A percentile compares a stretch with the other conserved stretches of the same genome.
These are phyloP conservation scores for Tachina grossa DNA, from an alignment of 2,888 invertebrate species.

Conservation along the genomic window DNA sequence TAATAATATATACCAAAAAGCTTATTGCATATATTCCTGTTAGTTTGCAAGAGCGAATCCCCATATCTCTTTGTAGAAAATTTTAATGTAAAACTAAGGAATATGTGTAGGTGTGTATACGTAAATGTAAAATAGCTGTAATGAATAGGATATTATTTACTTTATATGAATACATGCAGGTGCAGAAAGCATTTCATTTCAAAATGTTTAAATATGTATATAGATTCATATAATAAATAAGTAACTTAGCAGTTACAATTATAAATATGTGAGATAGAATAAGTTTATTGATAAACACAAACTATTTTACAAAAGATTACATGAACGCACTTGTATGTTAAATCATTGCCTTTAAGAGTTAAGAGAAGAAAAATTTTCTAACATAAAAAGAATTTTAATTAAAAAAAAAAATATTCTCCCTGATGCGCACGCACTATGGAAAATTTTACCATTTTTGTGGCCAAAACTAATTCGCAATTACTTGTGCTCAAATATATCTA, in stretches of 20 bases:
- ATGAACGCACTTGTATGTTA: neutral
- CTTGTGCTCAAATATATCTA: too few species aligned
- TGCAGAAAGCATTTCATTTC: too few species aligned
- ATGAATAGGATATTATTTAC: neutral
- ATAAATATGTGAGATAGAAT: slow-evolving; percentile 3
- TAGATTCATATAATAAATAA: neutral
- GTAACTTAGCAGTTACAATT: slow-evolving; percentile 14
- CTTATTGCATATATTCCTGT: neutral
- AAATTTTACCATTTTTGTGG: too few species aligned
- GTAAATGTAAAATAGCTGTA: neutral
- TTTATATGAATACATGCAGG: neutral
- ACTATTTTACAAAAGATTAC: neutral
- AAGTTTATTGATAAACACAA: slow-evolving; percentile 28
- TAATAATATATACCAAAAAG: neutral
- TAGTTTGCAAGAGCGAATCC: neutral
- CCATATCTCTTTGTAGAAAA: neutral
- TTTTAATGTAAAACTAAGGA: neutral
- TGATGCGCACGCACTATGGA: too few species aligned
- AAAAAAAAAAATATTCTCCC: too few species aligned
- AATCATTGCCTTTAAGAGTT: too few species aligned
- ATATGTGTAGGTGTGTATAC: neutral
- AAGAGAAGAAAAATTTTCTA: too few species aligned
- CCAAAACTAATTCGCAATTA: too few species aligned
- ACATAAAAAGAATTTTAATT: too few species aligned
- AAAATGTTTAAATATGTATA: neutral